Conservation (phyloP, 92 coral and sea anemone genomes). For the Desmophyllum pertusum region DNA sequence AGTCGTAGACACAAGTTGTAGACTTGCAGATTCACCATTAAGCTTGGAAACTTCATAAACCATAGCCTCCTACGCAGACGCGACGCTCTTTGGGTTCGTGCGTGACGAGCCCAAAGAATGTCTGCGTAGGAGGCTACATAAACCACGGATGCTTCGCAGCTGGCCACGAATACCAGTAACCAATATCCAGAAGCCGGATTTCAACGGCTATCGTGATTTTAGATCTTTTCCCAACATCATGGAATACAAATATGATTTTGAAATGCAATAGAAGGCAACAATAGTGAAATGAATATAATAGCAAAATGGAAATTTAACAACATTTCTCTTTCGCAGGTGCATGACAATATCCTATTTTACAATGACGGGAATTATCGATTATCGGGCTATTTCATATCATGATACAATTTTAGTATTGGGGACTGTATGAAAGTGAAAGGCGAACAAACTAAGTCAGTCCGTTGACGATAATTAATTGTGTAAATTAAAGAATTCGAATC, state of each 20-base stretch:
- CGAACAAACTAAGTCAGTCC: background rate
- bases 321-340: background rate
- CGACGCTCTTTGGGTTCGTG: too few relatives aligned
- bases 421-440: background rate
- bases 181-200: background rate
- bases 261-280: background rate
- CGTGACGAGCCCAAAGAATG: too few relatives aligned
- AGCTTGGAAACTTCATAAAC: too few relatives aligned
- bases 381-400: background rate
- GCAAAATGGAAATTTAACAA: background rate
- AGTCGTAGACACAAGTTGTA: too few relatives aligned
- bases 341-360: background rate
- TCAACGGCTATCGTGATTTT: background rate
- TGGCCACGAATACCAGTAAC: too few relatives aligned
- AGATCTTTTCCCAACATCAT: background rate
- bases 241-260: background rate
- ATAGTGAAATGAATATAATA: background rate
- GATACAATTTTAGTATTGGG: background rate
- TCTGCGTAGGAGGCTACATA: too few relatives aligned
- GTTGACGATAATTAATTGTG: background rate
- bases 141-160: too few relatives aligned
- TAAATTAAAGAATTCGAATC: background rate
- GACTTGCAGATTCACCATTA: too few relatives aligned
- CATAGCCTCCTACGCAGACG: too few relatives aligned
- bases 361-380: background rate